Conservation (phyloP, 2,888 invertebrate genomes). For the Heliconius cydno region DNA sequence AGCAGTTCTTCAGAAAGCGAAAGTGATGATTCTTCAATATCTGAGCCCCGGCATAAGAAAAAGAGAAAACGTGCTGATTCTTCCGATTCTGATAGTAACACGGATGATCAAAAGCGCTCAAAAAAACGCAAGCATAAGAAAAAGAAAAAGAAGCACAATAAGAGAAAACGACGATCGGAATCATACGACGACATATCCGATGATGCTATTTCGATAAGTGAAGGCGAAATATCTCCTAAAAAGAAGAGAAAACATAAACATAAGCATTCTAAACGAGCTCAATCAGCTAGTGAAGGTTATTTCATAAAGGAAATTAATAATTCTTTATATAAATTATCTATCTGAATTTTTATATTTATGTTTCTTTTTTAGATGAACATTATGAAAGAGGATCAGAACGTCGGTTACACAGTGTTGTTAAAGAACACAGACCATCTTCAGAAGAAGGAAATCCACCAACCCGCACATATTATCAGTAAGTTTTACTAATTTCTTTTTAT, state of each 20-base stretch:
- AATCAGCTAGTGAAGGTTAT: conserved; percentile 65
- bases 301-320: conserved; percentile 5
- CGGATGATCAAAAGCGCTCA: conserved; percentile 69
- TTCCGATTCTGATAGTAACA: conserved; percentile 74
- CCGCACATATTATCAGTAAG: conserved; percentile 78
- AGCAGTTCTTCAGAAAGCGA: conserved; percentile 75
- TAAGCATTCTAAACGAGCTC: conserved; percentile 66
- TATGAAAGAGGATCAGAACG: conserved; percentile 56
- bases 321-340: conserved; percentile 3
- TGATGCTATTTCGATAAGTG: conserved; percentile 66
- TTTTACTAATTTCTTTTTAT: conserved; percentile 28
- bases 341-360: background rate
- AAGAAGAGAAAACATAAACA: conserved; percentile 78
- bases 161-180: conserved; percentile 72
- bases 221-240: conserved; percentile 72
- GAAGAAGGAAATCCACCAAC: conserved; percentile 67
- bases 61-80: conserved; percentile 76
- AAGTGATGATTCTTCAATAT: conserved; percentile 71
- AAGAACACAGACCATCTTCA: conserved; percentile 68
- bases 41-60: conserved; percentile 74
- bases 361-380: conserved; percentile 53
- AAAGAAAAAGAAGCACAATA: conserved; percentile 79
- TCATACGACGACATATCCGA: conserved; percentile 63
- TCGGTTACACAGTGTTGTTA: conserved; percentile 75
- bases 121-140: conserved; percentile 81